Evolutionary conservation across 2,113 vertebrate species (phyloP).

Genomic region (Polyodon spathula): DNA sequence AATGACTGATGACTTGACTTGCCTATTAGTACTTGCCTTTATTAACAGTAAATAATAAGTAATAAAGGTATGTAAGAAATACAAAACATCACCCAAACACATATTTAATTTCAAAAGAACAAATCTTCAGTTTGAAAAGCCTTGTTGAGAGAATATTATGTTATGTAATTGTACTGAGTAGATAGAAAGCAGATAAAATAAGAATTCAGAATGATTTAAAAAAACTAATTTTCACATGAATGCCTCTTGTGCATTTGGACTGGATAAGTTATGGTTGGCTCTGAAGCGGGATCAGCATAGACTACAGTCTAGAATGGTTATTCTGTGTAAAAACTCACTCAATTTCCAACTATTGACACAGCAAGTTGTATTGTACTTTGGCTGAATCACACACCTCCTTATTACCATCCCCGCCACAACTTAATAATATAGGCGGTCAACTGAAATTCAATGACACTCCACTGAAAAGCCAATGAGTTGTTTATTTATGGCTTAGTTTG

Average conservation of each 20-base stretch:
- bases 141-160: too few species aligned
- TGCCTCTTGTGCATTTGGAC: conserved; percentile 26
- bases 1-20: too few species aligned
- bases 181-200: too few species aligned
- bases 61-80: too few species aligned
- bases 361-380: conserved; percentile 17
- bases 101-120: too few species aligned
- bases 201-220: too few species aligned
- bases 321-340: conserved; percentile 14
- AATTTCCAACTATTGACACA: conserved; percentile 8
- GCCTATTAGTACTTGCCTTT: too few species aligned
- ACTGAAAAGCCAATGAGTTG: neutral
- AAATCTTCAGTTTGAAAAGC: too few species aligned
- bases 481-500: neutral
- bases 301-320: neutral
- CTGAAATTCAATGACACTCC: neutral
- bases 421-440: neutral
- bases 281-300: neutral
- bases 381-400: conserved; percentile 22
- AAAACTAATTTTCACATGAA: conserved; percentile 49
- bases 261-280: conserved; percentile 3
- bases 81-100: too few species aligned
- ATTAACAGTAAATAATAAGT: too few species aligned
- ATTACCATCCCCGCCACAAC: conserved; percentile 24
- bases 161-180: too few species aligned